Conservation (phyloP, 2,113 vertebrate genomes). For the Verasper variegatus region DNA sequence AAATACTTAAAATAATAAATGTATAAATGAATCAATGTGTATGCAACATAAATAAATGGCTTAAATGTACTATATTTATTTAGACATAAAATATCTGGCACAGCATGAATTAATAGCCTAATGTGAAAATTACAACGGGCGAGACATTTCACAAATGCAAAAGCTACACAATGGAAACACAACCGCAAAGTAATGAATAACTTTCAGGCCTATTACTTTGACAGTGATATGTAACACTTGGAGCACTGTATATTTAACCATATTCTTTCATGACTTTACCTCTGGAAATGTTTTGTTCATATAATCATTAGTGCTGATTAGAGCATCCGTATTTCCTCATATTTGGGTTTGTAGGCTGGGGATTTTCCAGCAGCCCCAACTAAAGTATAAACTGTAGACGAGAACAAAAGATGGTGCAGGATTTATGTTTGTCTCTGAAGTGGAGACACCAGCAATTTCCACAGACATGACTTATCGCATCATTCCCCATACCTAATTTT, state of each 20-base stretch:
- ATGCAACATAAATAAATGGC: no score
- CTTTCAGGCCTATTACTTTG: not conserved
- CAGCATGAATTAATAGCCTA: no score
- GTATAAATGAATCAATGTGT: no score
- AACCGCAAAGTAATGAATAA: not conserved
- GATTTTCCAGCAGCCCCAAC: not conserved
- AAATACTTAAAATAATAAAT: no score
- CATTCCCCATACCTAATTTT: no score
- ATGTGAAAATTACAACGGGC: no score
- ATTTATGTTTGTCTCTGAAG: slow-evolving; percentile 65
- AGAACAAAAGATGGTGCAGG: slow-evolving; percentile 10
- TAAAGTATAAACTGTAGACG: not conserved
- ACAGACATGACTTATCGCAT: slow-evolving; percentile 3
- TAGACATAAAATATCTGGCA: no score
- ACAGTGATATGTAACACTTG: no score
- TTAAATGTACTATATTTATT: no score
- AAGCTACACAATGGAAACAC: no score
- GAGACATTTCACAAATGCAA: no score
- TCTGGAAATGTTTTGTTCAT: not conserved
- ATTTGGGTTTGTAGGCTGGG: not conserved
- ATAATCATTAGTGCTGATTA: not conserved
- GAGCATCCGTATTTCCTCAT: no score
- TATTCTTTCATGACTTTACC: not conserved
- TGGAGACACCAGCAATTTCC: slow-evolving; percentile 61
- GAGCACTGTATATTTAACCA: not conserved